Conservation (phyloP, 2,888 invertebrate species). For the Tetragonisca angustula region DNA sequence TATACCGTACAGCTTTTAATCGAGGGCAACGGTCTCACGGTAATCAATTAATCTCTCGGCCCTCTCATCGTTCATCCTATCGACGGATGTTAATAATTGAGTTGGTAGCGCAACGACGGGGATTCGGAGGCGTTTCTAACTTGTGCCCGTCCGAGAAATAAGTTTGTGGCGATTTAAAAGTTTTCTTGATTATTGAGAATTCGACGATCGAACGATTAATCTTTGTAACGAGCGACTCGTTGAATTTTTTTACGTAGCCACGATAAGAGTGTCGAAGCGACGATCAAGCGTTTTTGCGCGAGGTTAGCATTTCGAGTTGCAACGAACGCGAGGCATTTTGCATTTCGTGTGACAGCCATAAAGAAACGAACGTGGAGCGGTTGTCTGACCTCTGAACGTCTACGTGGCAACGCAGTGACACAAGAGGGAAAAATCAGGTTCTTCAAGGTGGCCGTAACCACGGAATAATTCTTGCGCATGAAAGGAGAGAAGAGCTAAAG, state of each 20-base stretch:
- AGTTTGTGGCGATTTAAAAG: neutral
- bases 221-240: neutral
- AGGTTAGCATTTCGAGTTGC: neutral
- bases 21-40: slow-evolving; percentile 25
- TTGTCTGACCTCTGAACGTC: slow-evolving; percentile 45
- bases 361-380: slow-evolving; percentile 22
- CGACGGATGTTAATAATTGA: slow-evolving; percentile 16
- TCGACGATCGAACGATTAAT: neutral
- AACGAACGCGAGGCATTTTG: neutral
- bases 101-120: slow-evolving; percentile 1
- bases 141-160: slow-evolving; percentile 1
- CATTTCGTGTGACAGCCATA: neutral
- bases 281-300: neutral
- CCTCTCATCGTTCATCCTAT: slow-evolving; percentile 43
- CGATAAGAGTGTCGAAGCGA: neutral
- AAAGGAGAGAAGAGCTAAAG: slow-evolving; percentile 22
- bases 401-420: slow-evolving; percentile 39
- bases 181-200: neutral
- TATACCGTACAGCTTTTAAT: slow-evolving; percentile 40
- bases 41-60: slow-evolving; percentile 66
- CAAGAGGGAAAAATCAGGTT: slow-evolving; percentile 53
- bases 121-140: neutral
- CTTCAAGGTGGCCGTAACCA: slow-evolving; percentile 44
- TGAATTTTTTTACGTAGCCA: neutral
- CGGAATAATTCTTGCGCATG: slow-evolving; percentile 42